Percentiles rank a stretch among this genome's conserved stretches.
Conservation (phyloP, 2,888 invertebrate genomes). For the Empis stercorea region DNA sequence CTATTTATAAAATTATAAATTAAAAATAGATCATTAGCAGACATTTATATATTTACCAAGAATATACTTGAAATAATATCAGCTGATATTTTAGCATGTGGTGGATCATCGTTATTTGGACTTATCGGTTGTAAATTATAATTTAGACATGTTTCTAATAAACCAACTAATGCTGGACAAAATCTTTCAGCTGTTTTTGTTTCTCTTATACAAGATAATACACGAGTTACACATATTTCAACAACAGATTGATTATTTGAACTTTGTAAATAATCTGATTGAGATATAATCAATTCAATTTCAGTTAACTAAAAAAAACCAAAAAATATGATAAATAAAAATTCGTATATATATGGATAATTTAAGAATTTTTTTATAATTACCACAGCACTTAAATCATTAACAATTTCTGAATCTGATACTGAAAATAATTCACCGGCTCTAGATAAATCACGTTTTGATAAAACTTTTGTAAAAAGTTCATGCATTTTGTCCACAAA, state of each 20-base stretch:
- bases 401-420: slow-evolving; percentile 72
- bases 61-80: slow-evolving; percentile 92
- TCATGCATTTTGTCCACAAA: slow-evolving; percentile 60
- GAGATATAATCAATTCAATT: slow-evolving; percentile 69
- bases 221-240: slow-evolving; percentile 85
- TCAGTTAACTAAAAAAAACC: slow-evolving; percentile 44
- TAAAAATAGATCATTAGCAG: not conserved
- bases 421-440: slow-evolving; percentile 87
- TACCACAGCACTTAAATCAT: slow-evolving; percentile 73
- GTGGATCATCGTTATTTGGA: slow-evolving; percentile 68
- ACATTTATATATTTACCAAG: slow-evolving; percentile 46
- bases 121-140: slow-evolving; percentile 69
- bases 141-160: slow-evolving; percentile 77
- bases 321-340: not conserved
- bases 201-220: slow-evolving; percentile 82
- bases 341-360: not conserved
- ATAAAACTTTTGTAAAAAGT: slow-evolving; percentile 78
- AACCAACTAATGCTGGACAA: slow-evolving; percentile 65
- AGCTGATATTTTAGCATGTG: slow-evolving; percentile 91
- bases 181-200: slow-evolving; percentile 75
- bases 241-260: slow-evolving; percentile 90
- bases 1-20: not conserved
- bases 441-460: slow-evolving; percentile 75
- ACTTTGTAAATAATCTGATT: slow-evolving; percentile 69
- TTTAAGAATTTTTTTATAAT: slow-evolving; percentile 26